A percentile compares a stretch with the other conserved stretches of the same genome.
phyloP scores from a whole-genome alignment of 2,113 vertebrate species.

The Desmodus rotundus region DNA sequence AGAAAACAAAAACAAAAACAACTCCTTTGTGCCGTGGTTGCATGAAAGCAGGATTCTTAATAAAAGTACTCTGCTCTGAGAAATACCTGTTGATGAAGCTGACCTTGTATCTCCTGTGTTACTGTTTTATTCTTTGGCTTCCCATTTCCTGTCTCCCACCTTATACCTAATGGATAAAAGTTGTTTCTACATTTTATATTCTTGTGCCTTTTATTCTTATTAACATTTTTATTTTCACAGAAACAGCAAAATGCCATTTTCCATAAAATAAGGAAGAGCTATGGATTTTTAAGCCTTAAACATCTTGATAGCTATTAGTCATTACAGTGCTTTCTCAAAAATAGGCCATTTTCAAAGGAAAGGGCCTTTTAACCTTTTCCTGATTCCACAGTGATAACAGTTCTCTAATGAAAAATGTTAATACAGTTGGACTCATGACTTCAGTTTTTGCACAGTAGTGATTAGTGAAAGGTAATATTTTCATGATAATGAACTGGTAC shows the following conservation, averaged over 20 bases:
- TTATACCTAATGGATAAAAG: conserved; percentile 54
- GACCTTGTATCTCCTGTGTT: conserved; percentile 19
- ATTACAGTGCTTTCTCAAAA: not conserved
- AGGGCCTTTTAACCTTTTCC: not conserved
- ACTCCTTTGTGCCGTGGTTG: not conserved
- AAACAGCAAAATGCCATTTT: conserved; percentile 27
- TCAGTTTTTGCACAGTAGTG: not conserved
- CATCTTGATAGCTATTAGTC: conserved; percentile 12
- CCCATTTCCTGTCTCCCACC: not conserved
- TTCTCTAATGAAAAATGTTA: not conserved
- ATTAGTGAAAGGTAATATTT: not conserved
- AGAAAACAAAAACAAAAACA: not conserved
- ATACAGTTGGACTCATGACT: not conserved
- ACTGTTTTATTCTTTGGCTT: conserved; percentile 16
- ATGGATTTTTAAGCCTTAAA: not conserved
- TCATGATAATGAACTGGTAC: not conserved
- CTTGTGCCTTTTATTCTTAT: conserved; percentile 15
- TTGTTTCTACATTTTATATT: conserved; percentile 19
- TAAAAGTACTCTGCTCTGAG: not conserved
- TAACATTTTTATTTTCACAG: conserved; percentile 52
- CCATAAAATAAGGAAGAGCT: conserved; percentile 15
- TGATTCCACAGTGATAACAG: not conserved
- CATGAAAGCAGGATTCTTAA: conserved; percentile 45
- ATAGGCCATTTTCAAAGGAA: not conserved
- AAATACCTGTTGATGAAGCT: not conserved